Percentiles rank a stretch among this genome's conserved stretches.
These are phyloP conservation scores for Ladona fulva DNA, from an alignment of 1,140 invertebrate genomes.

Conservation along the genomic window DNA sequence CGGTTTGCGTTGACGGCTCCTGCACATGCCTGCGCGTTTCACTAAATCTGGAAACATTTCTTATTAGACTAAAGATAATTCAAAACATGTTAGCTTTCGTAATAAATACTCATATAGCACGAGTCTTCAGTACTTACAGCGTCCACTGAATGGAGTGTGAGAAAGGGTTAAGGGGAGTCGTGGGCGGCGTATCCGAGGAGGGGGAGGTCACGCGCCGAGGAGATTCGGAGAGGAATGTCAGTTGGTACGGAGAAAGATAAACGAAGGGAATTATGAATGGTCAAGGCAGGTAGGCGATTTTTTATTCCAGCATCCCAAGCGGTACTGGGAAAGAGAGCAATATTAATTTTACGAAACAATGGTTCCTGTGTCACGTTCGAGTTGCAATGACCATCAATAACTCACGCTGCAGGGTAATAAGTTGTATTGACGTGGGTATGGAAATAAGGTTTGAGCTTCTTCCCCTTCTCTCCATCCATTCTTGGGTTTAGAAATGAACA, in stretches of 20 bases:
- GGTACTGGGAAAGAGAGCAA: neutral
- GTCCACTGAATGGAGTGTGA: neutral
- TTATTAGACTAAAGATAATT: no score
- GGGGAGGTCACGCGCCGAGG: neutral
- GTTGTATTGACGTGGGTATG: neutral
- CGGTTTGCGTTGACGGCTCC: no score
- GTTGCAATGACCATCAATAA: neutral
- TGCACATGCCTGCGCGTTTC: no score
- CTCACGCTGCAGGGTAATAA: neutral
- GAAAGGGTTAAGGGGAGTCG: neutral
- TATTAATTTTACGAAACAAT: slow-evolving; percentile 1
- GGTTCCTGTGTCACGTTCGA: neutral
- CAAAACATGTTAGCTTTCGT: no score
- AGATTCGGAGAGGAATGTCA: neutral
- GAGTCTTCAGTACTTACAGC: no score
- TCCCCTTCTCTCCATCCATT: neutral
- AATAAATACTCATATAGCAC: no score
- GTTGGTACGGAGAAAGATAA: neutral
- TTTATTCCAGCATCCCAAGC: neutral
- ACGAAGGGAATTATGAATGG: slow-evolving; percentile 6
- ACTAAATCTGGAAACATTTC: no score
- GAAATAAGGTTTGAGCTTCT: neutral
- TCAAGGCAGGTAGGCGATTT: neutral
- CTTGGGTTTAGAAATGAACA: no score
- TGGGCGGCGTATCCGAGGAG: neutral